Evolutionary conservation across 2,113 vertebrate genomes (phyloP).

Genomic region (Periophthalmodon schlosseri): DNA sequence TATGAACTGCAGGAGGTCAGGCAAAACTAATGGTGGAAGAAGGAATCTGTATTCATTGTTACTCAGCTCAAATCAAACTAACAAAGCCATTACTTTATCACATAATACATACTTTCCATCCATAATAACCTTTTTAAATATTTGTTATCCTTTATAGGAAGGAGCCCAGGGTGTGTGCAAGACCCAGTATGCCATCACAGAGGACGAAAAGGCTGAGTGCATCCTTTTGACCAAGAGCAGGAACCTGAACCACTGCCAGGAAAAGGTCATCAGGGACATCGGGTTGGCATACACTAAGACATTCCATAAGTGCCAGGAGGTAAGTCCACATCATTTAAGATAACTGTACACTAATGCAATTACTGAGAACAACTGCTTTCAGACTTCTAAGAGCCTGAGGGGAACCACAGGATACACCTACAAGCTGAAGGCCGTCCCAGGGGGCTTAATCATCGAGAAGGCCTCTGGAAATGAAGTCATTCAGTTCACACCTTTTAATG

Average conservation of each 20-base stretch:
- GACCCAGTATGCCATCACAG: conserved; percentile 79
- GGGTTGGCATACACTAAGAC: conserved; percentile 77
- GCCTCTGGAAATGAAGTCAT: conserved; percentile 77
- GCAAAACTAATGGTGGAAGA: background rate
- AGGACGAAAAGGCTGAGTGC: conserved; percentile 70
- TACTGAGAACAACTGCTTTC: conserved; percentile 4
- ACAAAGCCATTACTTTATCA: background rate
- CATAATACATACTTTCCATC: background rate
- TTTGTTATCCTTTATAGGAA: conserved; percentile 56
- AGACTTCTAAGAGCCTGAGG: conserved; percentile 78
- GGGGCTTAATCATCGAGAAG: conserved; percentile 72
- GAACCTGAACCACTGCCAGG: conserved; percentile 81
- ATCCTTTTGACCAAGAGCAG: conserved; percentile 77
- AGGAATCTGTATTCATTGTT: background rate
- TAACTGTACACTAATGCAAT: background rate
- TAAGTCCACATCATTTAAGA: conserved; percentile 33
- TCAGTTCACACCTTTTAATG: conserved; percentile 78
- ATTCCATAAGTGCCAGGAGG: conserved; percentile 65
- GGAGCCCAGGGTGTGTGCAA: conserved; percentile 86
- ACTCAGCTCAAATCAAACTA: background rate
- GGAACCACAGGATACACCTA: conserved; percentile 75
- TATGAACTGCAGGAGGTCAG: conserved; percentile 84
- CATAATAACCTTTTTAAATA: background rate
- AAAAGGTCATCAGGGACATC: conserved; percentile 72
- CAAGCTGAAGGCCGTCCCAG: conserved; percentile 72